A percentile compares a stretch with the other conserved stretches of the same genome.
These are phyloP conservation scores for Mythimna loreyi DNA, from an alignment of 2,888 invertebrate genomes.

Conservation along the genomic window DNA sequence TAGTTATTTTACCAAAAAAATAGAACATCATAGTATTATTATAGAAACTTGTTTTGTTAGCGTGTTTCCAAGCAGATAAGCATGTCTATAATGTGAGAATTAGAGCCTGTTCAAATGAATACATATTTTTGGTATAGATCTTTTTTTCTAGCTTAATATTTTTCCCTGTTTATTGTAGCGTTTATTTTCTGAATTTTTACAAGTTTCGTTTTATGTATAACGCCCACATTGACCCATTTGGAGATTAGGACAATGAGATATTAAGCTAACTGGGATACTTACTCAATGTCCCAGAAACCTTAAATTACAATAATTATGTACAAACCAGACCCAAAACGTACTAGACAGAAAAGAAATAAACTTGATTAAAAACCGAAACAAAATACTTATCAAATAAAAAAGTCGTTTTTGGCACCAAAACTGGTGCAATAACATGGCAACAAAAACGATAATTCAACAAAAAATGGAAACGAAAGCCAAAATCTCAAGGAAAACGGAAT, in stretches of 20 bases:
- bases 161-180: neutral
- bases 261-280: neutral
- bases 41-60: conserved; percentile 20
- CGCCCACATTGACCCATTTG: neutral
- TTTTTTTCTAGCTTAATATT: neutral
- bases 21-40: too few species aligned
- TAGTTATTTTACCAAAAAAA: conserved; percentile 19
- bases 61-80: conserved; percentile 21
- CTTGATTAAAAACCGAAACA: conserved; percentile 23
- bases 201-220: neutral
- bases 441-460: conserved; percentile 38
- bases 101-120: neutral
- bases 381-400: conserved; percentile 44
- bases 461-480: conserved; percentile 34
- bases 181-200: neutral
- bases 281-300: conserved; percentile 4
- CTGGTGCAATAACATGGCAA: conserved; percentile 34
- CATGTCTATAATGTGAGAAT: conserved; percentile 19
- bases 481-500: conserved; percentile 57
- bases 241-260: neutral
- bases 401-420: conserved; percentile 39
- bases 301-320: conserved; percentile 5
- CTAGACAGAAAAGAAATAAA: conserved; percentile 27
- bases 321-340: conserved; percentile 1
- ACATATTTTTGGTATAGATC: neutral